Evolutionary conservation across 2,888 invertebrate species (phyloP), one percentile per base, ranked within the genome.

Genomic region (Exocentrus adspersus): DNA sequence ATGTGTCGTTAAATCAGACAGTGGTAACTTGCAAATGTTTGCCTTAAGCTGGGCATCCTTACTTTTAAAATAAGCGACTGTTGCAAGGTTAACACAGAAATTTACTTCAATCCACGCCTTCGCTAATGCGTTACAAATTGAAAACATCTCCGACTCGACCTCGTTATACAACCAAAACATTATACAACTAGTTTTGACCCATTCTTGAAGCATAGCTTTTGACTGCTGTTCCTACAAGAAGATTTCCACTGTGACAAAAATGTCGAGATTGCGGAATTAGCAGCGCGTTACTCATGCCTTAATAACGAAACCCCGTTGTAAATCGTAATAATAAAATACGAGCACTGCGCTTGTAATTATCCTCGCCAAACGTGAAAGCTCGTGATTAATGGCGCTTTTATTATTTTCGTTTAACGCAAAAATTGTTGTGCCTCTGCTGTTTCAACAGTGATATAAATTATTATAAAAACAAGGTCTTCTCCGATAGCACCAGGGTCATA

Each of bases 401-500:
- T 37, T 37, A 37, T 37, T 37, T 37, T 12, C 12, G n/a, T 37
- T 37, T 37, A 37, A 37, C n/a, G n/a, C n/a, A 37, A 3, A 24
- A 7, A 24, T 24, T 24, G 24, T 24, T 24, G 24, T 24, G 24
- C 24, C 24, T 5, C 37, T 12, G 10, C 2, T 12, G 37, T 37
- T n/a, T n/a, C 14, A 37, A 3, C n/a, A 5, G 37, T 37, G 14
- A 37, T 37, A 37, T 37, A 5, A 37, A 37, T 37, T 37, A 37
- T 12, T 12, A 12, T n/a, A n/a, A 14, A 14, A 37, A 12, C 37
- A 37, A 12, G n/a, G 12, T 5, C 14, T 37, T 51, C 19, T 51
- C 37, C 17, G 51, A 51, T 24, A 1, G 37, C 12, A 37, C 60
- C 67, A 65, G 67, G 65, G 63, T 51, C 58, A 37, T 65, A 51